These are phyloP conservation scores for Lutraria rhynchaena DNA, from an alignment of 1,140 invertebrate genomes.

Conservation along the genomic window DNA sequence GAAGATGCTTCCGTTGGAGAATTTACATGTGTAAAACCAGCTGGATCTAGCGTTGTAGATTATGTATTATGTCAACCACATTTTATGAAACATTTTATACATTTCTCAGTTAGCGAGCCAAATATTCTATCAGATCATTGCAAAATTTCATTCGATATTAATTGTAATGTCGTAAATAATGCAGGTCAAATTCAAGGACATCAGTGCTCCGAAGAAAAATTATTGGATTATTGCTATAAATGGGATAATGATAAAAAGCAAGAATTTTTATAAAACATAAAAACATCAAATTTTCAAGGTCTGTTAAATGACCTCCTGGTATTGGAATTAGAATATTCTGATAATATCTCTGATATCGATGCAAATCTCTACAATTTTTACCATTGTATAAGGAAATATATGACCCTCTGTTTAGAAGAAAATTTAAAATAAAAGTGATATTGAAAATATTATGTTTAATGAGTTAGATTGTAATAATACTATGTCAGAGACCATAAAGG, in stretches of 20 bases:
- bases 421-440: neutral
- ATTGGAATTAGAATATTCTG: neutral
- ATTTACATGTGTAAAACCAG: slow-evolving; percentile 25
- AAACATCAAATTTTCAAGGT: slow-evolving; percentile 1
- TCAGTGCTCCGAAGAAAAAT: neutral
- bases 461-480: neutral
- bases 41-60: slow-evolving; percentile 35
- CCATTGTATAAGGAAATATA: neutral
- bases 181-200: neutral
- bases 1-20: slow-evolving; percentile 6
- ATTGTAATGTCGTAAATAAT: neutral
- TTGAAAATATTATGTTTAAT: slow-evolving; percentile 20
- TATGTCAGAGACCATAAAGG: neutral
- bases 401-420: neutral
- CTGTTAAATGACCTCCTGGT: neutral
- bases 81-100: neutral
- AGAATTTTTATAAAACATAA: neutral
- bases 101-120: neutral
- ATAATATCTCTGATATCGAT: too few species aligned
- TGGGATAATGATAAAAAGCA: slow-evolving; percentile 36
- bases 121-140: slow-evolving; percentile 45
- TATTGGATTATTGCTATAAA: slow-evolving; percentile 8
- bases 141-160: neutral
- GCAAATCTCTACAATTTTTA: neutral
- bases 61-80: slow-evolving; percentile 27